Conservation (phyloP, 1,140 invertebrate species). For the Lepidostoma basale region DNA sequence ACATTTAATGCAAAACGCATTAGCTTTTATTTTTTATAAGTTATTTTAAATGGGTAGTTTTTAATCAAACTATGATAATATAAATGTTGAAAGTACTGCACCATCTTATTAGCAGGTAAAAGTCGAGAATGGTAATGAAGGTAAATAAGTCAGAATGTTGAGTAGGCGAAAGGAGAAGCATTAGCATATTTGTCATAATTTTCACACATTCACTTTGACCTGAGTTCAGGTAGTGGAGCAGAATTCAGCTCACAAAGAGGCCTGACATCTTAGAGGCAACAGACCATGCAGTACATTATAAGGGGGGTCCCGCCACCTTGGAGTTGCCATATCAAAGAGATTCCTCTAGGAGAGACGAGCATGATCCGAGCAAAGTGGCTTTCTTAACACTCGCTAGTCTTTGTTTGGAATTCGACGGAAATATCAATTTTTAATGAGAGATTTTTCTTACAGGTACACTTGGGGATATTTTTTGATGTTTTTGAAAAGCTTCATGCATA, state of each 20-base stretch:
- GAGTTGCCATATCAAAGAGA: constrained; percentile 4
- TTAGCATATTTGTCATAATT: constrained; percentile 38
- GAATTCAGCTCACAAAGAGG: constrained; percentile 29
- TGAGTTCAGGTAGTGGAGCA: constrained; percentile 6
- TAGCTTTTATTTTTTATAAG: too few species aligned
- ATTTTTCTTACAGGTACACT: background rate
- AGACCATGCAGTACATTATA: constrained; percentile 33
- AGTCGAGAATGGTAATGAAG: too few species aligned
- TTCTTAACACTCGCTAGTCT: background rate
- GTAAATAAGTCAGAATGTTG: too few species aligned
- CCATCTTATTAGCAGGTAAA: too few species aligned
- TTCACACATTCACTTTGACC: constrained; percentile 29
- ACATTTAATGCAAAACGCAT: too few species aligned
- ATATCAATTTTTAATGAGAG: constrained; percentile 12
- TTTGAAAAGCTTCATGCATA: background rate
- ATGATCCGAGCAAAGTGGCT: background rate
- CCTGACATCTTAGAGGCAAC: constrained; percentile 39
- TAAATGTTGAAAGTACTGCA: background rate
- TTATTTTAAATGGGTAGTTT: too few species aligned
- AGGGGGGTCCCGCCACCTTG: constrained; percentile 19
- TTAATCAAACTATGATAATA: background rate
- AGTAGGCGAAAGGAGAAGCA: too few species aligned
- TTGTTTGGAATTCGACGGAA: background rate
- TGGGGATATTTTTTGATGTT: constrained; percentile 11
- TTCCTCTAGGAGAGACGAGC: background rate